A percentile compares a stretch with the other conserved stretches of the same genome.
These are phyloP conservation scores for Propithecus coquereli DNA, from an alignment of 2,113 vertebrate genomes.

Conservation along the genomic window DNA sequence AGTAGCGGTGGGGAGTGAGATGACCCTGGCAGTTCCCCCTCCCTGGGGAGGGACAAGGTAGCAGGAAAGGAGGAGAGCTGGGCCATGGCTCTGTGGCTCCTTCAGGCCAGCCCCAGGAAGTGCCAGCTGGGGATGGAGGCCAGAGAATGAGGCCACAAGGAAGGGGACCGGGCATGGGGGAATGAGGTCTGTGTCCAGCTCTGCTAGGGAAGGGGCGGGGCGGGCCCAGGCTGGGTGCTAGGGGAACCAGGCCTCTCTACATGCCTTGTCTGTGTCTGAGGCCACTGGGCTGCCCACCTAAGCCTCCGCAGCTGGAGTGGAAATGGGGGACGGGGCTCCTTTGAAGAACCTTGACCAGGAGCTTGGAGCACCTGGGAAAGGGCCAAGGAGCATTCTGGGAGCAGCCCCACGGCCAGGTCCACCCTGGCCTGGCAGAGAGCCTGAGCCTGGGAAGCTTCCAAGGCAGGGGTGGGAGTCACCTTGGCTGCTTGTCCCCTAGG, in stretches of 20 bases:
- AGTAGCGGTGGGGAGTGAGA: background rate
- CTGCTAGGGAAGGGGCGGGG: background rate
- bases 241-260: background rate
- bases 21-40: background rate
- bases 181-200: background rate
- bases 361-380: background rate
- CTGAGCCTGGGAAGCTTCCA: background rate
- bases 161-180: background rate
- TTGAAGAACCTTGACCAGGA: background rate
- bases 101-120: background rate
- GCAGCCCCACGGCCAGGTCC: background rate
- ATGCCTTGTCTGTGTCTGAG: background rate
- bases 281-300: background rate
- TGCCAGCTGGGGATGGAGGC: background rate
- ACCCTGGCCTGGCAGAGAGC: background rate
- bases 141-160: background rate
- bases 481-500: background rate
- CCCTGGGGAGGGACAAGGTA: background rate
- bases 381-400: fast-evolving
- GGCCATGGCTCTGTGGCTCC: background rate
- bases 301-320: background rate
- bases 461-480: background rate
- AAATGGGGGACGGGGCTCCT: background rate
- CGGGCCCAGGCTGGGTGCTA: background rate
- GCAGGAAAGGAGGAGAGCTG: background rate